A percentile compares a stretch with the other conserved stretches of the same genome.
phyloP scores from a whole-genome alignment of 2,113 vertebrate species.

The Polypterus senegalus region DNA sequence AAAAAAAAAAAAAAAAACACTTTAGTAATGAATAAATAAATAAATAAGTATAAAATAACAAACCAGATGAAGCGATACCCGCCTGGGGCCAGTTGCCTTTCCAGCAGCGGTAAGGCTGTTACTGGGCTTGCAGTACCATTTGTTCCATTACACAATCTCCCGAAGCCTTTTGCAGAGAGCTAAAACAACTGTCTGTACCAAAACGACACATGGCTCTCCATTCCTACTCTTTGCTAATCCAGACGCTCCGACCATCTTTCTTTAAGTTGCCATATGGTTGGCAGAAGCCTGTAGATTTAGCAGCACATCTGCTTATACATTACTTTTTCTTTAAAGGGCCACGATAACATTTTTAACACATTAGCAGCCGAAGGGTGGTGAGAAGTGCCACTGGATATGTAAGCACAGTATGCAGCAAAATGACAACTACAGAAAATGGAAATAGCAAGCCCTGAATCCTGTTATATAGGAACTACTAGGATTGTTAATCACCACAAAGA shows the following conservation, averaged over 20 bases:
- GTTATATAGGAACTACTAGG: slow-evolving; percentile 19
- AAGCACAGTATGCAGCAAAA: slow-evolving; percentile 22
- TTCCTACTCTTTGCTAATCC: slow-evolving; percentile 74
- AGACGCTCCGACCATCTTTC: slow-evolving; percentile 96
- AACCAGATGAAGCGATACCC: slow-evolving; percentile 75
- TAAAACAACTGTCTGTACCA: slow-evolving; percentile 94
- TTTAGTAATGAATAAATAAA: slow-evolving; percentile 25
- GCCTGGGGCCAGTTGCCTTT: slow-evolving; percentile 78
- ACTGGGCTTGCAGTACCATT: slow-evolving; percentile 79
- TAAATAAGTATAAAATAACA: slow-evolving; percentile 45
- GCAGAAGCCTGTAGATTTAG: slow-evolving; percentile 96
- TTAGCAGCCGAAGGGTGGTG: slow-evolving; percentile 46
- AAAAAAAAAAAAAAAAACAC: slow-evolving; percentile 25
- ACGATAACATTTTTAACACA: slow-evolving; percentile 31
- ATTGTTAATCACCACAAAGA: not conserved
- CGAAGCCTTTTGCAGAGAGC: slow-evolving; percentile 81
- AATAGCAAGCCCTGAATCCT: slow-evolving; percentile 4
- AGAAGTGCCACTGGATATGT: slow-evolving; percentile 27
- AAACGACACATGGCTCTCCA: slow-evolving; percentile 87
- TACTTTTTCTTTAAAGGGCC: slow-evolving; percentile 64
- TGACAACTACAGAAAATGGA: slow-evolving; percentile 14
- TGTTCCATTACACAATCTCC: slow-evolving; percentile 97
- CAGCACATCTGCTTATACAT: slow-evolving; percentile 96
- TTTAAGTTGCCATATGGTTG: slow-evolving; percentile 94
- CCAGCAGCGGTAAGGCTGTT: slow-evolving; percentile 93